Conservation (phyloP, 2,888 invertebrate genomes). For the Xanthorhoe designata region DNA sequence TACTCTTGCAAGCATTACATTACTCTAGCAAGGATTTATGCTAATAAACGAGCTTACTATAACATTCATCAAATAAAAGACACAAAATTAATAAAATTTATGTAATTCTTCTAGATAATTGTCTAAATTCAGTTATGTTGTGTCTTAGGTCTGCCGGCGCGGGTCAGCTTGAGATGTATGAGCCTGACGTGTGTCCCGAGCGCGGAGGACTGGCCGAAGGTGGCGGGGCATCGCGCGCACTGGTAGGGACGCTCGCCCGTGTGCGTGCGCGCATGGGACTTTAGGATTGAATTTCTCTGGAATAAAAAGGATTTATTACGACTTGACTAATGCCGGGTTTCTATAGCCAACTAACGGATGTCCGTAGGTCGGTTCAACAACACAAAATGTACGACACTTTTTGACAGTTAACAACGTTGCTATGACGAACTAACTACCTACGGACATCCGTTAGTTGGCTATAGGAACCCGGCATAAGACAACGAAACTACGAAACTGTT, state of each 20-base stretch:
- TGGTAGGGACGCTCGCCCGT: constrained; percentile 74
- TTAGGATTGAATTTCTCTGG: constrained; percentile 68
- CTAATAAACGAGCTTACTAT: no score
- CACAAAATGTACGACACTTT: no score
- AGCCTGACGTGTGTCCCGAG: constrained; percentile 66
- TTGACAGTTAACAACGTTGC: no score
- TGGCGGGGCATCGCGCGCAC: constrained; percentile 67
- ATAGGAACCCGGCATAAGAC: no score
- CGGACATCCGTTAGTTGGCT: no score
- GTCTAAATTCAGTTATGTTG: not conserved
- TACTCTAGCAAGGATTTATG: no score
- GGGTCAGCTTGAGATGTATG: constrained; percentile 65
- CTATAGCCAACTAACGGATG: no score
- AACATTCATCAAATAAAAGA: not conserved
- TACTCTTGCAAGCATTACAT: no score
- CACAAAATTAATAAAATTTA: not conserved
- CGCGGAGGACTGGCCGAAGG: constrained; percentile 64
- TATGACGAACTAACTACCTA: no score
- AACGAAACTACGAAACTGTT: no score
- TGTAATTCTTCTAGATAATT: not conserved
- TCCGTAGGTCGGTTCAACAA: no score
- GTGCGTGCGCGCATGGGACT: constrained; percentile 70
- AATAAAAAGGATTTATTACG: constrained; percentile 13
- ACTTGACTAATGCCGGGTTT: no score
- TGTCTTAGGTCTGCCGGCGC: not conserved